Evolutionary conservation across 2,888 invertebrate genomes (phyloP), one percentile per base, ranked within the genome.

Genomic region (Melolontha melolontha): DNA sequence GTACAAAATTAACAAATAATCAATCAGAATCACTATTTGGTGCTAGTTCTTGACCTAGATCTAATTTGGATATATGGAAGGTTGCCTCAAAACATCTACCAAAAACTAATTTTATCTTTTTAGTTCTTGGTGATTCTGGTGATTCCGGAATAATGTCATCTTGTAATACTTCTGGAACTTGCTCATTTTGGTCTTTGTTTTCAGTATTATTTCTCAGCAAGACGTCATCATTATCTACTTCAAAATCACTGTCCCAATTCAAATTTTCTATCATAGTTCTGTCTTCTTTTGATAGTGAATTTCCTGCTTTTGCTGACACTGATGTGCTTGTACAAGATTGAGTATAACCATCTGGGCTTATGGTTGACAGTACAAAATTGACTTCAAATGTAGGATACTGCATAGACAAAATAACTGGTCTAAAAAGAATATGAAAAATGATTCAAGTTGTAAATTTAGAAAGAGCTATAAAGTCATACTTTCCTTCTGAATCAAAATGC

Each of bases 301-400:
- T 34, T 8, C 10, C 34, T 6, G 29, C 77, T 83, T 84, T 75
- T 82, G 66, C 85, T 78, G 50, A 82, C 76, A 8, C 8, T 51
- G 55, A 57, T 11, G 22, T 8, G 42, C 63, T 49, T 11, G 69
- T 66, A 76, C 84, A 80, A 79, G 79, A 84, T 65, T 82, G 82
- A 10, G 80, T 78, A 27, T 82, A 83, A 39, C 75, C 73, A 66
- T 88, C 88, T 4, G 87, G 86, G 77, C 89, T 90, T 47, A 92
- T 83, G 0, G 93, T 95, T 6, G 96, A 93, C 74, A 95, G 85
- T 0, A 96, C 90, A 79, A 95, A 90, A 76, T 91, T 89, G 14
- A 90, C 91, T 83, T 94, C 93, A 82, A 94, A 93, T 52, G 91
- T 88, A 16, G 87, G 84, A 66, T 88, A 87, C 81, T 91, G 91